Evolutionary conservation across 2,888 invertebrate genomes (phyloP).

Genomic region (Tupiocoris notatus): DNA sequence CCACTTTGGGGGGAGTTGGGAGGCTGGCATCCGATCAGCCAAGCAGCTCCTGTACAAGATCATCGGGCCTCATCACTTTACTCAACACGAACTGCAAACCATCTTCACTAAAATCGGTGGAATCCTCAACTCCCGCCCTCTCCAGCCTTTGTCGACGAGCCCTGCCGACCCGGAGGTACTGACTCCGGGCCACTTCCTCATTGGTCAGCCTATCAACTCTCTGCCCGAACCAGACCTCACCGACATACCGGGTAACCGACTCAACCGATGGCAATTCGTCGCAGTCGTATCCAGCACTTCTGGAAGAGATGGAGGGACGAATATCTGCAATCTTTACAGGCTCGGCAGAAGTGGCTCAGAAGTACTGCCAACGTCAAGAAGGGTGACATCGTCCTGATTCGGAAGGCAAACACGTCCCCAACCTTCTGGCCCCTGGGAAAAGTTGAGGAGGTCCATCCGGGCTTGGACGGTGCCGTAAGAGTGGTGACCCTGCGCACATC

Average conservation of each 20-base stretch:
- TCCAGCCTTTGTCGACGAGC: not conserved
- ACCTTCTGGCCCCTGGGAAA: constrained; percentile 39
- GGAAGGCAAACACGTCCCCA: no score
- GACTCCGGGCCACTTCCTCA: constrained; percentile 50
- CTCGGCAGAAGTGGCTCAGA: constrained; percentile 43
- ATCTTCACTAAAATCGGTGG: not conserved
- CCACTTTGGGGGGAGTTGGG: no score
- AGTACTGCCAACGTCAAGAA: constrained; percentile 15
- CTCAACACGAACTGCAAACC: constrained; percentile 50
- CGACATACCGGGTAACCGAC: constrained; percentile 44
- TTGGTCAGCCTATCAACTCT: constrained; percentile 45
- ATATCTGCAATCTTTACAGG: no score
- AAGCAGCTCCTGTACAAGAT: constrained; percentile 50
- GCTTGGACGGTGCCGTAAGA: constrained; percentile 32
- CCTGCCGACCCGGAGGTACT: constrained; percentile 47
- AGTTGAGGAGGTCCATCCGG: constrained; percentile 37
- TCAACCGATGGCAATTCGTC: constrained; percentile 48
- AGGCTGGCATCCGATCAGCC: constrained; percentile 50
- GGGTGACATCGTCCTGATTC: constrained; percentile 42
- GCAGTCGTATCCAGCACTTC: constrained; percentile 45
- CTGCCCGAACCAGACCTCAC: constrained; percentile 47
- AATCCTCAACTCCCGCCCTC: not conserved
- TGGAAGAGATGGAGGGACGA: constrained; percentile 50
- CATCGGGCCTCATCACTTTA: constrained; percentile 47
- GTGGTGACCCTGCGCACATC: no score